Evolutionary conservation across 1,140 invertebrate species (phyloP).

Genomic region (Drosophila bocqueti): DNA sequence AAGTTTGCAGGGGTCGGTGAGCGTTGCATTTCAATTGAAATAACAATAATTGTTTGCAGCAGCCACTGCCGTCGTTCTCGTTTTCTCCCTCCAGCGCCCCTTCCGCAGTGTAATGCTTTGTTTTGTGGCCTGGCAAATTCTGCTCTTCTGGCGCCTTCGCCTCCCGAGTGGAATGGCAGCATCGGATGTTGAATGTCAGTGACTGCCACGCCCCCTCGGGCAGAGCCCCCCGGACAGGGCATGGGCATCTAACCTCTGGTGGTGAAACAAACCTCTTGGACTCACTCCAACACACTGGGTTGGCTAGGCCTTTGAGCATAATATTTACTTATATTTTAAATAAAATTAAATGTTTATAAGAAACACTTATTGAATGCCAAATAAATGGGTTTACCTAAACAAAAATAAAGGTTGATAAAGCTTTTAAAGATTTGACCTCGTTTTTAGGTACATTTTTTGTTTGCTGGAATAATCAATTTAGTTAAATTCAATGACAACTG

Average conservation of each 20-base stretch:
- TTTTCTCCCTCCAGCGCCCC: not conserved
- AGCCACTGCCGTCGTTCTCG: conserved; percentile 35
- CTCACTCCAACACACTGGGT: not conserved
- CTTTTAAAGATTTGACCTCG: too few species aligned
- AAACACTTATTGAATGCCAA: not conserved
- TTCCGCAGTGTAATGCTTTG: conserved; percentile 33
- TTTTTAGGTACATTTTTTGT: not conserved
- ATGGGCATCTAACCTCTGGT: conserved; percentile 41
- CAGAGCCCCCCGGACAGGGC: not conserved
- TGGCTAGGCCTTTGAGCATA: conserved; percentile 15
- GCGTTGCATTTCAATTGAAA: conserved; percentile 76
- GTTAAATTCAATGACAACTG: not conserved
- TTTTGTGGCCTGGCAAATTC: conserved; percentile 59
- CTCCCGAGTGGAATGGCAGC: conserved; percentile 20
- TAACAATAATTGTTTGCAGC: conserved; percentile 79
- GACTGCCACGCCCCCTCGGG: conserved; percentile 22
- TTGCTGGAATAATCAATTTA: not conserved
- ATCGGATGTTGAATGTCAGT: conserved; percentile 62
- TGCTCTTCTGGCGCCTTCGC: conserved; percentile 42
- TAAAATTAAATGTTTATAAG: not conserved
- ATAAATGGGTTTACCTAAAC: too few species aligned
- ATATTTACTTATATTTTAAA: not conserved
- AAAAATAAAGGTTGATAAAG: too few species aligned
- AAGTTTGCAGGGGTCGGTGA: conserved; percentile 26
- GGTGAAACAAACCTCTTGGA: conserved; percentile 19